Evolutionary conservation across 2,797 vertebrate species (phyloP), one percentile per base, ranked within the genome.

Genomic region (Schizothorax lantsangensis): DNA sequence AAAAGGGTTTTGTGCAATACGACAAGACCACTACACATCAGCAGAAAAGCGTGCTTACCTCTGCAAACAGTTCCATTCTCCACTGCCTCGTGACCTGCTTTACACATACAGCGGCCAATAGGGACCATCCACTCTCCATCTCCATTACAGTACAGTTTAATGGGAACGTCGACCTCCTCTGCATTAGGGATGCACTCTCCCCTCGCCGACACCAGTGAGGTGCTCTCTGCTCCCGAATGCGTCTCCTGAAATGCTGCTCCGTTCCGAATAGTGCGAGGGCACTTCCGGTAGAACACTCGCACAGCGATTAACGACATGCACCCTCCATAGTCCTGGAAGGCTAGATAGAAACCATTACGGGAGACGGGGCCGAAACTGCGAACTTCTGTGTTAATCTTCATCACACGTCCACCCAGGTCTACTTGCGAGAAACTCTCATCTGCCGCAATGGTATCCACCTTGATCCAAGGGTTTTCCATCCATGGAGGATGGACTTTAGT

Each of bases 391-490:
- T 99, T 99, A 87, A 99, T 99, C 90, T 99, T 99, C 98, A 99
- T 99, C 91, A 99, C 97, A 0, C 98, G 94, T 7, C 98, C 98
- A 0, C 98, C 98, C 0, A 99, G 93, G 92, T 99, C 98, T 90
- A 99, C 98, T 94, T 99, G 98, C 0, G 98, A 99, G 94, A 99
- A 99, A 92, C 98, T 99, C 94, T 99, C 98, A 0, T 99, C 98
- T 0, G 98, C 98, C 0, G 98, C 98, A 0, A 99, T 99, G 0
- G 98, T 99, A 94, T 99, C 98, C 57, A 99, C 98, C 90, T 99
- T 99, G 93, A 96, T 97, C 98, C 98, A 99, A 0, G 98, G 98
- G 36, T 99, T 99, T 93, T 99, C 98, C 98, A 99, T 99, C 98
- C 98, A 99, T 6, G 95, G 95, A 0, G 98, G 98, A 0, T 96